Base-by-base conservation (phyloP, 2,113 vertebrate species). In the Leptosomus discolor region DNA sequence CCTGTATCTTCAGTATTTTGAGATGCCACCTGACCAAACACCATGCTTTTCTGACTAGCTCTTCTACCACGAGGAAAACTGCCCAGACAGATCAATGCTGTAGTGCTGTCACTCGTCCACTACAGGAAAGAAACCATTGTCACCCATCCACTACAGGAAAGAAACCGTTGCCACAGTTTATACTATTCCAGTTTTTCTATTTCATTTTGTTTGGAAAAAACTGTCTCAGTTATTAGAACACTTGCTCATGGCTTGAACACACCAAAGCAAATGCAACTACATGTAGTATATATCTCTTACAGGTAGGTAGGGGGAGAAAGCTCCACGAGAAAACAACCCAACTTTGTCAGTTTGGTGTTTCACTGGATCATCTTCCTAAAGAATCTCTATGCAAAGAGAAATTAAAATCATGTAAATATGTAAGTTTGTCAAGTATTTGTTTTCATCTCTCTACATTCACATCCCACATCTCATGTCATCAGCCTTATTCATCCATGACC, bases 251-350 rank as follows among this genome's bases (percentile, higher is more conserved):
- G 3, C 45, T 51, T 57, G 27, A 73, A 53, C 30, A 71, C 4
- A 56, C 26, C 50, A 50, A 51, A 23, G 36, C 13, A 89, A 83
- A 68, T 5, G 5, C 14, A 73, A 32, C 45, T 37, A 51, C 15
- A 14, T 1, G 3, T 17, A 61, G 29, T 7, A 46, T 12, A 0
- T 3, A 41, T 9, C 5, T 88, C 74, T 32, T 34, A 60, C 1
- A 1, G 10, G 20, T 18, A 70, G 26, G 45, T 27, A 50, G 16
- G 30, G 9, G 8, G 4, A 57, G 7, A 74, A 82, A 83, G 37
- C 23, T 85, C 50, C 34, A 17, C 15, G 16, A 78, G 15, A 90
- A 91, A 85, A 54, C 15, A 39, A 80, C 29, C 32, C 53, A 77
- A 9, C 24, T 71, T 50, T 9, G 7, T 60, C 39, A 43, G 48